These are phyloP conservation scores for Diachrysia chrysitis DNA, from an alignment of 2,888 invertebrate genomes.

Conservation along the genomic window DNA sequence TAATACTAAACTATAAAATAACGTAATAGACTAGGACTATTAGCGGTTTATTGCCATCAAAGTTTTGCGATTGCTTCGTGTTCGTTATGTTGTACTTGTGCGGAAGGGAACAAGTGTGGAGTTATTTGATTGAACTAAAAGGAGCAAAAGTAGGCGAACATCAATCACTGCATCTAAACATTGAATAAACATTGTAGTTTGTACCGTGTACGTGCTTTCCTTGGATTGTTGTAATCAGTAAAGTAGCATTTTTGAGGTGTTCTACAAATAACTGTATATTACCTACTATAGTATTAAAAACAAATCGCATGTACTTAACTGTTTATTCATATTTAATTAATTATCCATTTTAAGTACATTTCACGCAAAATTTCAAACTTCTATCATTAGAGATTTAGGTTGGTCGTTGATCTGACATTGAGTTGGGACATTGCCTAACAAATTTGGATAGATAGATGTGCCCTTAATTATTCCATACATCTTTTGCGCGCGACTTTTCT, in stretches of 20 bases:
- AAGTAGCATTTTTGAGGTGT: not conserved
- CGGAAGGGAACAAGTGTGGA: slow-evolving; percentile 3
- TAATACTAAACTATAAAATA: slow-evolving; percentile 49
- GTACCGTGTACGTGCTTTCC: slow-evolving; percentile 33
- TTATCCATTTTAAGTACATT: no score
- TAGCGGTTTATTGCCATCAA: slow-evolving; percentile 47
- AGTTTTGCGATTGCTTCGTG: slow-evolving; percentile 31
- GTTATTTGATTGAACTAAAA: slow-evolving; percentile 20
- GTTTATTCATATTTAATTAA: no score
- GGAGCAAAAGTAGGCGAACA: slow-evolving; percentile 29
- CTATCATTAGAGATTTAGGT: no score
- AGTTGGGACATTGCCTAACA: no score
- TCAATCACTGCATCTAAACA: slow-evolving; percentile 40
- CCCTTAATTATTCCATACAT: not conserved
- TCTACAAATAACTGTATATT: not conserved
- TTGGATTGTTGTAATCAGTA: not conserved
- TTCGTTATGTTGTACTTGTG: slow-evolving; percentile 18
- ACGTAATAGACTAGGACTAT: slow-evolving; percentile 43
- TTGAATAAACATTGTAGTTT: slow-evolving; percentile 42
- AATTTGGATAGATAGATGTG: no score
- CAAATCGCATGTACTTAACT: no score
- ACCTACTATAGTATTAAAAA: no score
- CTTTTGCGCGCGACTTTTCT: slow-evolving; percentile 23
- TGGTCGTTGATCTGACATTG: no score
- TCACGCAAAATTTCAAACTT: no score